Percentiles rank a stretch among this genome's conserved stretches.
Evolutionary conservation across 2,113 vertebrate genomes (phyloP).

Genomic region (Sylvia atricapilla): DNA sequence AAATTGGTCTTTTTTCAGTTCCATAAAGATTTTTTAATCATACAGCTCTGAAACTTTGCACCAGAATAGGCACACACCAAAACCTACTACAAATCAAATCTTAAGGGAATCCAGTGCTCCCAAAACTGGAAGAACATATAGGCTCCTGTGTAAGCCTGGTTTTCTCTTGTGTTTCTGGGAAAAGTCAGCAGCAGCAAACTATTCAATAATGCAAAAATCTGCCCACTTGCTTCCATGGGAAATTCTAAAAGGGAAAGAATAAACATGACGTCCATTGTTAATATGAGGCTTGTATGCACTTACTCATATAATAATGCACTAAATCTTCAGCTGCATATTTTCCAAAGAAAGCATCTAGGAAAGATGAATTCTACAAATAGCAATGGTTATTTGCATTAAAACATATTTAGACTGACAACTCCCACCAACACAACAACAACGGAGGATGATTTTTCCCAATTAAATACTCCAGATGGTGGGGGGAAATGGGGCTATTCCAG

Average conservation of each 20-base stretch:
- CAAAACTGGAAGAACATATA: background rate
- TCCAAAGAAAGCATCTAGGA: slow-evolving; percentile 2
- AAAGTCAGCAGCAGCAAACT: background rate
- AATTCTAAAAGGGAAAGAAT: slow-evolving; percentile 37
- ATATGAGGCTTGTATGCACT: slow-evolving; percentile 10
- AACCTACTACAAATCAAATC: slow-evolving; percentile 22
- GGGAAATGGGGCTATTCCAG: background rate
- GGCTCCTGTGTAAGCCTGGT: background rate
- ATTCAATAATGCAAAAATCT: slow-evolving; percentile 44
- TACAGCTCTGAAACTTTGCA: background rate
- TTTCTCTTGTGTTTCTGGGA: background rate
- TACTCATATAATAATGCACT: slow-evolving; percentile 43
- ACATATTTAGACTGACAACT: slow-evolving; percentile 44
- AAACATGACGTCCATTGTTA: slow-evolving; percentile 39
- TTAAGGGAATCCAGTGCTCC: background rate
- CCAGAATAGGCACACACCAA: slow-evolving; percentile 26
- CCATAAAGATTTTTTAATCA: slow-evolving; percentile 37
- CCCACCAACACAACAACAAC: slow-evolving; percentile 5
- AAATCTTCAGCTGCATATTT: slow-evolving; percentile 26
- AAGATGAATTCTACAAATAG: slow-evolving; percentile 7
- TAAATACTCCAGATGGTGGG: background rate
- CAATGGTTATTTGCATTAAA: slow-evolving; percentile 21
- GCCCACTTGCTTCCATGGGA: slow-evolving; percentile 65
- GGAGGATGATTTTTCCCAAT: slow-evolving; percentile 9
- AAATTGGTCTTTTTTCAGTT: background rate